Evolutionary conservation across 2,797 vertebrate genomes (phyloP), one percentile per base, ranked within the genome.

Genomic region (Phrynocephalus vlangalii): DNA sequence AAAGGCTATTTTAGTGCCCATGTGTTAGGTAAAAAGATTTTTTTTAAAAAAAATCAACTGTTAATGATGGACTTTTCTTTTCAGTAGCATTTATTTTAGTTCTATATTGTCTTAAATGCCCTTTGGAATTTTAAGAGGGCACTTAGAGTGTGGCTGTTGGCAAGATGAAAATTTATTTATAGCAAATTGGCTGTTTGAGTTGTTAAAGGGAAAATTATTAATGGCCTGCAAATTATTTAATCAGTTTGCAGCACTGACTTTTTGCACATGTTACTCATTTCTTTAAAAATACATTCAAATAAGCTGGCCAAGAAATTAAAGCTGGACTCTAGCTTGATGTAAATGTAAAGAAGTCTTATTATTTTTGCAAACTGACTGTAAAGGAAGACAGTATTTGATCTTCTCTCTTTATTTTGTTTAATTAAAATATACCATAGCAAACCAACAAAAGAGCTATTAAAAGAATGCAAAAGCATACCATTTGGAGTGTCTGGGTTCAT

Each of bases 211-310:
- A 9, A 63, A 3, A 20, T 30, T 18, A 52, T 44, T 78, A 87
- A 76, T 83, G 18, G 50, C 52, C 20, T 50, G n/a, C 20, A 87
- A 75, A 86, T 86, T 48, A 73, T 75, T 86, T 73, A 73, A 81
- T 30, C 52, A 66, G 20, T 66, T 70, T 26, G 71, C 38, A 38
- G 11, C 52, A 63, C 28, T 75, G 24, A 18, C 38, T 80, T 79
- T 44, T 30, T 63, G 60, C 52, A 72, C 26, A 81, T n/a, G 9
- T 73, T 15, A 70, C 28, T 72, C 26, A 73, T 87, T 82, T 72
- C 6, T 26, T 38, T 52, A 33, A 56, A 72, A 80, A 80, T 28
- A 7, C 75, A 82, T 82, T 26, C 7, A 4, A 33, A 16, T 67
- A 52, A 24, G 7, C n/a, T 82, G 71, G n/a, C 63, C 79, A 68